Evolutionary conservation across 2,113 vertebrate genomes (phyloP), one percentile per base, ranked within the genome.

Genomic region (Tylochromis polylepis): DNA sequence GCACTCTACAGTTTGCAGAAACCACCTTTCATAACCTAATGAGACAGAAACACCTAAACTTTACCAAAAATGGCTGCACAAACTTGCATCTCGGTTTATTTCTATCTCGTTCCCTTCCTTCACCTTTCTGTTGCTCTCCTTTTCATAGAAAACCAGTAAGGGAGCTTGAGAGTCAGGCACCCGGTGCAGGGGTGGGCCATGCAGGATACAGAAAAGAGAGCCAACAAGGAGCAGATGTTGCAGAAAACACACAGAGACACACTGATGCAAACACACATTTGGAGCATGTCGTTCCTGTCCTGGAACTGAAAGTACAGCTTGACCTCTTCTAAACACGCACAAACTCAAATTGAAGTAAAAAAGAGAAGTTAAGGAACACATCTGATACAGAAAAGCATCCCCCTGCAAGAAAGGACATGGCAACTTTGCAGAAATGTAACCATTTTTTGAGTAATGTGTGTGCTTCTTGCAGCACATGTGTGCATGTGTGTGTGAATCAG

Each of bases 221-320:
- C 87, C 93, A 96, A 96, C 43, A 83, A 95, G 94, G 88, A 96
- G 92, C 96, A 96, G 95, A 96, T 96, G 95, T 95, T 95, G 84
- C 84, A 84, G 85, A 81, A 72, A 81, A 84, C 58, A 88, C 49
- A 81, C 4, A 58, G 12, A 90, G 12, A 89, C 36, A 80, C 77
- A 80, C 72, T 53, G 20, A 86, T 57, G 36, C 53, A 89, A 57
- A 83, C 81, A 87, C 62, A 84, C 89, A 89, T 87, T 87, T 85
- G 85, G 82, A 92, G 72, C 88, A 70, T 60, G 8, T 49, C 81
- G 89, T 92, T 93, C 85, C 90, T 91, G 65, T 91, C 87, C 83
- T 81, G 84, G 51, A 93, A 91, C 60, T 83, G 83, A 90, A 81
- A 46, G 46, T 86, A 86, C 16, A 83, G 55, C 83, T 89, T 87